Conservation (phyloP, 2,888 invertebrate genomes). For the Trichopoda pennipes region DNA sequence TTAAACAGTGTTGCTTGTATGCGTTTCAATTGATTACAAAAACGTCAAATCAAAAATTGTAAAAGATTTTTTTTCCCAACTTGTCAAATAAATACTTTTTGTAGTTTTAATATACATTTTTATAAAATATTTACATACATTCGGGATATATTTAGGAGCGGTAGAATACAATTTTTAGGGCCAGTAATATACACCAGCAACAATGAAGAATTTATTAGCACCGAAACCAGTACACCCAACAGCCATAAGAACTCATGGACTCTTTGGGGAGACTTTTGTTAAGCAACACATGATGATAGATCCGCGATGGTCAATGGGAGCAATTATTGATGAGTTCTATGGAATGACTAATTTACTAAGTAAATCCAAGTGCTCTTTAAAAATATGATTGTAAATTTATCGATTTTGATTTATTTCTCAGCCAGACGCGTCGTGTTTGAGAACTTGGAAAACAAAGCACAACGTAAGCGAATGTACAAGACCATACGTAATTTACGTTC, state of each 20-base stretch:
- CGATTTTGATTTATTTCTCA: slow-evolving; percentile 50
- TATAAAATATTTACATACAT: too few relatives aligned
- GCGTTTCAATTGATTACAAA: too few relatives aligned
- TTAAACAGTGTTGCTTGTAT: too few relatives aligned
- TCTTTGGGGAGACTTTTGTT: slow-evolving; percentile 77
- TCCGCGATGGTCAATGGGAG: slow-evolving; percentile 77
- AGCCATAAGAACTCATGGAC: slow-evolving; percentile 76
- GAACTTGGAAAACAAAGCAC: slow-evolving; percentile 73
- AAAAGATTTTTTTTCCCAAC: too few relatives aligned
- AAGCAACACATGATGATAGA: slow-evolving; percentile 78
- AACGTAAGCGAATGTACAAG: slow-evolving; percentile 70
- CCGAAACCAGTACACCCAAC: slow-evolving; percentile 77
- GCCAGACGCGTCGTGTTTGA: slow-evolving; percentile 75
- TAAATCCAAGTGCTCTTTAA: slow-evolving; percentile 61
- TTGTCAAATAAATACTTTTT: too few relatives aligned
- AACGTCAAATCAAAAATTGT: too few relatives aligned
- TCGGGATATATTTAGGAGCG: neutral
- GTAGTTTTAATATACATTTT: too few relatives aligned
- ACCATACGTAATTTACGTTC: slow-evolving; percentile 71
- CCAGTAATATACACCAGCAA: too few relatives aligned
- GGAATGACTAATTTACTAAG: slow-evolving; percentile 77
- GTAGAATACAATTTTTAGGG: too few relatives aligned
- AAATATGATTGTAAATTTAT: neutral
- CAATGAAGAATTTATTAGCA: slow-evolving; percentile 65
- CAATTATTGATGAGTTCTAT: slow-evolving; percentile 76